Percentiles rank a stretch among this genome's conserved stretches.
phyloP scores from a whole-genome alignment of 2,113 vertebrate species.

The Ascaphus truei region DNA sequence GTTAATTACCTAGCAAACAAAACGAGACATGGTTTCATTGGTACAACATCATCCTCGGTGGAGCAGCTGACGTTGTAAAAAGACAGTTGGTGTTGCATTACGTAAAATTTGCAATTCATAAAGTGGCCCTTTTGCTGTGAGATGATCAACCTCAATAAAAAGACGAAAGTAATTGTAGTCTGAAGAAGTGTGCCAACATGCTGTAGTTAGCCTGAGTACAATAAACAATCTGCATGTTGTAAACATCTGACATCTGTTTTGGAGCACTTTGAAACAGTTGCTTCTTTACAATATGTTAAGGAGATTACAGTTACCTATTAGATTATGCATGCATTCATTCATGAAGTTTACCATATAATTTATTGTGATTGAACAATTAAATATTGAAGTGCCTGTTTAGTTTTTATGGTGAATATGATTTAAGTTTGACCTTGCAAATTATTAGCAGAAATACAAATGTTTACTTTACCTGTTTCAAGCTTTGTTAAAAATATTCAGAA shows the following conservation, averaged over 20 bases:
- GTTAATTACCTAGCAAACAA: constrained; percentile 53
- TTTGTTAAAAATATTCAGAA: no score
- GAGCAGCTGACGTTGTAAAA: constrained; percentile 60
- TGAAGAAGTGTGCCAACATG: constrained; percentile 43
- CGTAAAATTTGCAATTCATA: constrained; percentile 35
- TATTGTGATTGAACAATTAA: constrained; percentile 5
- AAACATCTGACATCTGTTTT: constrained; percentile 58
- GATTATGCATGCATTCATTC: constrained; percentile 21
- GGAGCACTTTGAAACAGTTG: constrained; percentile 25
- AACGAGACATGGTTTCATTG: constrained; percentile 45
- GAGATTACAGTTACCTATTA: background rate
- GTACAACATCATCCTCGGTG: constrained; percentile 43
- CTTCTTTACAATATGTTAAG: background rate
- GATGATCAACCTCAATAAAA: constrained; percentile 44
- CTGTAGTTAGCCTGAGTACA: constrained; percentile 37
- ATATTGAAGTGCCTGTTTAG: constrained; percentile 9
- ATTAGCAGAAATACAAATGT: no score
- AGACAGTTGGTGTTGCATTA: constrained; percentile 51
- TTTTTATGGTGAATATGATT: no score
- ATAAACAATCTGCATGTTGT: constrained; percentile 49
- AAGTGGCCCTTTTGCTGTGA: constrained; percentile 30
- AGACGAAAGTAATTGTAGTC: constrained; percentile 49
- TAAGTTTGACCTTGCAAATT: no score
- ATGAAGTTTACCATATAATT: constrained; percentile 15
- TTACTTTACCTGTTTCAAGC: no score